phyloP scores from a whole-genome alignment of 2,888 invertebrate species.

The Drosophila kuntzei region DNA sequence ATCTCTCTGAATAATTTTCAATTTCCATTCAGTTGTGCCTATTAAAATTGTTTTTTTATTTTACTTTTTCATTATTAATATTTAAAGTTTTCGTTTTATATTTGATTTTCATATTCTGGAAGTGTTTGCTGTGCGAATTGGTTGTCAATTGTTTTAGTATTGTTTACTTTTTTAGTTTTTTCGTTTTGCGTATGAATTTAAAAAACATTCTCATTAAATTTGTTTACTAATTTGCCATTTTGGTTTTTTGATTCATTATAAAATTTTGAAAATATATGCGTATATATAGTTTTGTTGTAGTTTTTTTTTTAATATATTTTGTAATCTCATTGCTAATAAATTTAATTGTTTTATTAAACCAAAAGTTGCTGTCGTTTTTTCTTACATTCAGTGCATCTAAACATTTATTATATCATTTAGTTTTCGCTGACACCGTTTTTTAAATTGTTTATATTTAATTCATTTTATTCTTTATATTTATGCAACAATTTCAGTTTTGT shows the following conservation, averaged over 20 bases:
- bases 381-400: conserved; percentile 66
- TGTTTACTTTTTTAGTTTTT: conserved; percentile 24
- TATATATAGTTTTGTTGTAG: conserved; percentile 53
- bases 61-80: conserved; percentile 34
- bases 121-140: conserved; percentile 84
- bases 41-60: conserved; percentile 44
- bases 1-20: conserved; percentile 29
- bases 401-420: conserved; percentile 46
- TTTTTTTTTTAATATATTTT: conserved; percentile 33
- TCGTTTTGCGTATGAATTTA: conserved; percentile 73
- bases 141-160: conserved; percentile 61
- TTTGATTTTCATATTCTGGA: conserved; percentile 71
- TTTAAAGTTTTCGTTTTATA: conserved; percentile 28
- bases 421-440: conserved; percentile 40
- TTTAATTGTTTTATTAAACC: conserved; percentile 74
- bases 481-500: conserved; percentile 54
- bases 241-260: conserved; percentile 64
- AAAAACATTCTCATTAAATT: conserved; percentile 71
- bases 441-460: conserved; percentile 28
- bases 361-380: conserved; percentile 57
- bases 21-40: conserved; percentile 50
- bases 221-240: conserved; percentile 66
- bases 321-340: conserved; percentile 73
- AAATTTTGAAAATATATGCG: conserved; percentile 77
- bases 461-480: conserved; percentile 39